These are phyloP conservation scores for Temnothorax unifasciatus DNA, from an alignment of 2,888 invertebrate genomes.

Conservation along the genomic window DNA sequence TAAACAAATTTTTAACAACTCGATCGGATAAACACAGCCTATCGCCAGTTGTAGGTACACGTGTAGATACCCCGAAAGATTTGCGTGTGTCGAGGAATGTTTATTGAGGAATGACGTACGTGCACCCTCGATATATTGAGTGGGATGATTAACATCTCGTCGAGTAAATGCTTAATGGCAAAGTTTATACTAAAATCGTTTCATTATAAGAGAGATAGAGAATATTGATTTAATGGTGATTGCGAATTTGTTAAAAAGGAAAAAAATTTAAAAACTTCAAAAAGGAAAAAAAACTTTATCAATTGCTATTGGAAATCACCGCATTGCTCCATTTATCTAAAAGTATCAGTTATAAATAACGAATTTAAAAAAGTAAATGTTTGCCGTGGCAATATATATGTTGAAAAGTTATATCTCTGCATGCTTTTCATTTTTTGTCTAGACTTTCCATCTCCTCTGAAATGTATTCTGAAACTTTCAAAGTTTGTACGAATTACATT, in stretches of 20 bases:
- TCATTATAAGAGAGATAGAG: not conserved
- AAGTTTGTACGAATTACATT: not conserved
- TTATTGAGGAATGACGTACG: not conserved
- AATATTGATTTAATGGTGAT: not conserved
- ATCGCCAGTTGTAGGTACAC: not conserved
- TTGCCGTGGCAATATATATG: not conserved
- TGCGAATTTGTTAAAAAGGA: not conserved
- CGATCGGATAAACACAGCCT: not conserved
- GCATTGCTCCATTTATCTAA: not conserved
- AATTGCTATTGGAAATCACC: not conserved
- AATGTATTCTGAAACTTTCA: not conserved
- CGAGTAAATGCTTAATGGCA: conserved; percentile 2
- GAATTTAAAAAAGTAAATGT: not conserved
- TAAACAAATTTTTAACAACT: conserved; percentile 36
- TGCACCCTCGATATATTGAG: not conserved
- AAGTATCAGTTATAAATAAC: conserved; percentile 5
- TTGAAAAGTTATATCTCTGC: not conserved
- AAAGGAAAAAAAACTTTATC: not conserved
- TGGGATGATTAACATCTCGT: not conserved
- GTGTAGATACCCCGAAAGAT: not conserved
- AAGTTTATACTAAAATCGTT: conserved; percentile 6
- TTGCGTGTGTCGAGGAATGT: not conserved
- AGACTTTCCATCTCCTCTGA: not conserved
- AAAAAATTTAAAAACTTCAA: not conserved
- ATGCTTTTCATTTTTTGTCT: not conserved